Percentiles rank a stretch among this genome's conserved stretches.
Conservation (phyloP, 64 coral and sea anemone genomes). For the Montipora cactus region DNA sequence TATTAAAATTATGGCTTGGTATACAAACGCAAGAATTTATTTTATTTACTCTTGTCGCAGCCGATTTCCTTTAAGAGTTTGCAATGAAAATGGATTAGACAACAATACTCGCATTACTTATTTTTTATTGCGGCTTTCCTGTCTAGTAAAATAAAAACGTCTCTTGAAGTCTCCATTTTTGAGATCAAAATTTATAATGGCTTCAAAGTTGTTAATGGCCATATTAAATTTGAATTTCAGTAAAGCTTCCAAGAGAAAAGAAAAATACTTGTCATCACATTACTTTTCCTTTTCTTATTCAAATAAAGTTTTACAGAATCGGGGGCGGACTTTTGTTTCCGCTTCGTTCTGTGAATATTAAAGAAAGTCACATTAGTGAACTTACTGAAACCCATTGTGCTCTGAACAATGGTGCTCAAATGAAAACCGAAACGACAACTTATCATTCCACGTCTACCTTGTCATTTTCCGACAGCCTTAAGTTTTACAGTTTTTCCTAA, state of each 20-base stretch:
- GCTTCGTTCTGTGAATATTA: neutral
- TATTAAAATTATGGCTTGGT: neutral
- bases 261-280: too few relatives aligned
- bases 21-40: neutral
- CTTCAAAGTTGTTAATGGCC: neutral
- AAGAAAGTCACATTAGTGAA: neutral
- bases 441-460: neutral
- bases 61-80: neutral
- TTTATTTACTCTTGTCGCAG: neutral
- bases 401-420: neutral
- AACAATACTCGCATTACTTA: neutral
- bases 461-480: neutral
- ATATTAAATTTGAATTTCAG: neutral
- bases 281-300: constrained; percentile 6
- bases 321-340: constrained; percentile 42
- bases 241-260: neutral
- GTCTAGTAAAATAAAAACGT: neutral
- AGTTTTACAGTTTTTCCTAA: neutral
- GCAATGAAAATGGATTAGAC: too few relatives aligned
- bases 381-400: neutral
- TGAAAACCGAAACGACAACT: neutral
- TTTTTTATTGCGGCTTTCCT: neutral
- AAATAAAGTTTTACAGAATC: constrained; percentile 1
- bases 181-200: too few relatives aligned
- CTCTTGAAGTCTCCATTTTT: neutral